Evolutionary conservation across 2,113 vertebrate species (phyloP).

Genomic region (Oxyura jamaicensis): DNA sequence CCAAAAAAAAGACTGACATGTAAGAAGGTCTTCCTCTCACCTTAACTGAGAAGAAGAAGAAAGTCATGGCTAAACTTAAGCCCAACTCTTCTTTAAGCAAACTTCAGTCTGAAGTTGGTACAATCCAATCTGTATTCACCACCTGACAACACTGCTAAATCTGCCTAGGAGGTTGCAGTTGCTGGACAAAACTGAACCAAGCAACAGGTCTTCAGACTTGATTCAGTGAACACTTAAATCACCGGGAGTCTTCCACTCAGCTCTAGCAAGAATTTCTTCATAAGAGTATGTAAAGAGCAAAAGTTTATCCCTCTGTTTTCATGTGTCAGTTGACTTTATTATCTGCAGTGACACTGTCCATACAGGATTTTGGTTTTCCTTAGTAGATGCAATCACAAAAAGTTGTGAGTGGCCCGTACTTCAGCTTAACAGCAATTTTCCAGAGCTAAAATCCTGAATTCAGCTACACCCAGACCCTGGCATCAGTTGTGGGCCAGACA

Average conservation of each 20-base stretch:
- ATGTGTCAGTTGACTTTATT: background rate
- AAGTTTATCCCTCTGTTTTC: background rate
- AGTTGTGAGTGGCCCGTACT: background rate
- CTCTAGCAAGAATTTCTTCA: background rate
- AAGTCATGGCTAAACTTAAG: background rate
- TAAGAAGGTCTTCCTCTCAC: background rate
- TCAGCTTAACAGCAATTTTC: background rate
- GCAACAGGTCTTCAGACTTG: background rate
- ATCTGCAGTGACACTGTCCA: background rate
- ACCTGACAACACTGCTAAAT: background rate
- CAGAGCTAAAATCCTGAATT: background rate
- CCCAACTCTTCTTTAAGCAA: background rate
- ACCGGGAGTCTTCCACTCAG: background rate
- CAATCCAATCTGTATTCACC: accelerated
- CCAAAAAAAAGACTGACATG: background rate
- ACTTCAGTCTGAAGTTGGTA: background rate
- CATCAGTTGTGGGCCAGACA: background rate
- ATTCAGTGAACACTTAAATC: background rate
- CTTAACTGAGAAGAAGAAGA: background rate
- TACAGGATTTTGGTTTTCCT: background rate
- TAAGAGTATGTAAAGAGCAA: background rate
- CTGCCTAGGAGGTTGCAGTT: background rate
- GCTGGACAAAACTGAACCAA: background rate
- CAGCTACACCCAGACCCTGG: background rate
- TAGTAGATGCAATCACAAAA: background rate